Conservation (phyloP, 2,888 invertebrate genomes). For the Plebejus argus region DNA sequence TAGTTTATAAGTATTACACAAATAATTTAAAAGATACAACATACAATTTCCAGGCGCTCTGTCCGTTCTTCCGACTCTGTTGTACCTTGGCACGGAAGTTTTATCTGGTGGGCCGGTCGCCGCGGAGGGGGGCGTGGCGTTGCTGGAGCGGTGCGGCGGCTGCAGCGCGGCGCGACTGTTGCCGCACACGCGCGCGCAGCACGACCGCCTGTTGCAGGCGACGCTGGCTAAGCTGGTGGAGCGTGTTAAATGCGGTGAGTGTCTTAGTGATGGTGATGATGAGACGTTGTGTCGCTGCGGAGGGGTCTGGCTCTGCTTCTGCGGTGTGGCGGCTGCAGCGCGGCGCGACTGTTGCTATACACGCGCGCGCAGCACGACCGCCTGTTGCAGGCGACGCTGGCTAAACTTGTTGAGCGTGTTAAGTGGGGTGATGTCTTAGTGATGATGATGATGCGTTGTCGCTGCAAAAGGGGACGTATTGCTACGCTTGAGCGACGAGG, state of each 20-base stretch:
- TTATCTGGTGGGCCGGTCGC: constrained; percentile 90
- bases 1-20: neutral
- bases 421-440: constrained; percentile 83
- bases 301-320: too few relatives aligned
- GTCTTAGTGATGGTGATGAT: neutral
- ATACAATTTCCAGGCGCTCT: constrained; percentile 83
- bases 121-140: constrained; percentile 80
- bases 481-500: too few relatives aligned
- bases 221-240: constrained; percentile 94
- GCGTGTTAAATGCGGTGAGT: constrained; percentile 89
- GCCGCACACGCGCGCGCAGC: constrained; percentile 80
- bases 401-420: constrained; percentile 93
- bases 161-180: constrained; percentile 77
- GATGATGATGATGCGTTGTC: too few relatives aligned
- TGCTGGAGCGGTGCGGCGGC: constrained; percentile 29
- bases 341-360: constrained; percentile 75
- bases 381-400: constrained; percentile 92
- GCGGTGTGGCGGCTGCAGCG: too few relatives aligned
- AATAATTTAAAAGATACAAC: neutral
- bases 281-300: neutral
- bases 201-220: constrained; percentile 82
- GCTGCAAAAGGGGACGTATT: too few relatives aligned
- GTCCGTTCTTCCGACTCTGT: constrained; percentile 93
- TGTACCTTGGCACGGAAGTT: constrained; percentile 95
- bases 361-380: constrained; percentile 87